phyloP scores from a whole-genome alignment of 1,140 invertebrate genomes.

The Acyrthosiphon pisum region DNA sequence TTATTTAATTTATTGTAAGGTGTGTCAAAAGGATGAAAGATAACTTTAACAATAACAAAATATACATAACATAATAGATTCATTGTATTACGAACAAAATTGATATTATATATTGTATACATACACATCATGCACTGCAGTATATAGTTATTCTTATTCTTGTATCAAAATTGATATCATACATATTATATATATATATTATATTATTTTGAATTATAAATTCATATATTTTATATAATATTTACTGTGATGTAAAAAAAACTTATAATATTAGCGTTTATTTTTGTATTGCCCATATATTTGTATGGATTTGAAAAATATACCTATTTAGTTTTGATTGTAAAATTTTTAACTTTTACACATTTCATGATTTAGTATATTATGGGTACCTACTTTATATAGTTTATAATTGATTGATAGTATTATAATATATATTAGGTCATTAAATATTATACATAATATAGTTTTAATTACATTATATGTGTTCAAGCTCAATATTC shows the following conservation, averaged over 20 bases:
- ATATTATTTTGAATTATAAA: background rate
- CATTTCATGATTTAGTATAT: background rate
- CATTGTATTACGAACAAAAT: constrained; percentile 38
- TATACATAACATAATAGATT: constrained; percentile 45
- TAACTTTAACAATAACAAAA: constrained; percentile 43
- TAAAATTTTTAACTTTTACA: background rate
- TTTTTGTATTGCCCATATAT: background rate
- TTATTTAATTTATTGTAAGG: background rate
- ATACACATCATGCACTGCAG: background rate
- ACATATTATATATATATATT: background rate
- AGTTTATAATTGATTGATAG: background rate
- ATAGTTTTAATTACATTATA: background rate
- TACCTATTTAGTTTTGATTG: background rate
- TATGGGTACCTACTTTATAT: background rate
- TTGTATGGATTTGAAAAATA: background rate
- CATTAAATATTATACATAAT: background rate
- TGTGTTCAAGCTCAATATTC: background rate
- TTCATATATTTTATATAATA: background rate
- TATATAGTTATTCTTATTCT: background rate
- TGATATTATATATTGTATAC: background rate
- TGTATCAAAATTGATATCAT: background rate
- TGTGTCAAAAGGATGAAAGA: constrained; percentile 39
- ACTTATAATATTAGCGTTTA: background rate
- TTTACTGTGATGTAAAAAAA: background rate
- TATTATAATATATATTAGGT: no score